Evolutionary conservation across 2,797 vertebrate genomes (phyloP), one percentile per base, ranked within the genome.

Genomic region (Danio tinwini): DNA sequence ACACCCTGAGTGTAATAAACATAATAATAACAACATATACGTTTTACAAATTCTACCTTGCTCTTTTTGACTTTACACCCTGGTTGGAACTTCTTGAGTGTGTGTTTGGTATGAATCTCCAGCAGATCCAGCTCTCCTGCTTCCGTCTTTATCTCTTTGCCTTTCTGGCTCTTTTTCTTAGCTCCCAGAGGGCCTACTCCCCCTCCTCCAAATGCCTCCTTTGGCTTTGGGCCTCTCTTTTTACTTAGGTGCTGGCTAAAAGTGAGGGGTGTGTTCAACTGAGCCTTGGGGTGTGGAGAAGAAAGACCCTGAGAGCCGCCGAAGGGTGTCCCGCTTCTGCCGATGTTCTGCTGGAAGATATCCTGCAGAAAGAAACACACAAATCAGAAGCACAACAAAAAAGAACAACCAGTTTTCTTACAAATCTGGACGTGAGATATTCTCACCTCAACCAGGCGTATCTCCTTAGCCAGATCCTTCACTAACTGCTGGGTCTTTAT

Each of bases 401-500:
- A 2, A 67, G 37, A 17, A 9, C 17, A 45, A 39, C 45, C 16
- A n/a, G 55, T 62, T 6, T 45, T 19, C 19, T 16, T 39, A 1
- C 39, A 63, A 17, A 55, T 77, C 8, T 5, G 5, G 40, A 14
- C 6, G n/a, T 42, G 19, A 45, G n/a, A 29, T 14, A 69, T 37
- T 73, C 86, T 92, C 89, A 97, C 96, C 93, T 97, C 96, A 77
- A 96, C 96, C 77, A 97, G 92, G 50, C 96, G 94, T 78, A 97
- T 96, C 91, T 98, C 96, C 87, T 96, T 97, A 82, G 95, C 96
- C 87, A 97, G 89, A 84, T 97, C 96, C 88, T 96, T 97, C 77
- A 98, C 94, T 59, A 98, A 91, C 47, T 94, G 95, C 67, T 93
- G 94, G 0, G 95, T 97, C 75, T 96, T 95, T 74, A 98, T 95